Base-by-base conservation (phyloP, 2,113 vertebrate genomes). In the Forbesichthys agassizii region DNA sequence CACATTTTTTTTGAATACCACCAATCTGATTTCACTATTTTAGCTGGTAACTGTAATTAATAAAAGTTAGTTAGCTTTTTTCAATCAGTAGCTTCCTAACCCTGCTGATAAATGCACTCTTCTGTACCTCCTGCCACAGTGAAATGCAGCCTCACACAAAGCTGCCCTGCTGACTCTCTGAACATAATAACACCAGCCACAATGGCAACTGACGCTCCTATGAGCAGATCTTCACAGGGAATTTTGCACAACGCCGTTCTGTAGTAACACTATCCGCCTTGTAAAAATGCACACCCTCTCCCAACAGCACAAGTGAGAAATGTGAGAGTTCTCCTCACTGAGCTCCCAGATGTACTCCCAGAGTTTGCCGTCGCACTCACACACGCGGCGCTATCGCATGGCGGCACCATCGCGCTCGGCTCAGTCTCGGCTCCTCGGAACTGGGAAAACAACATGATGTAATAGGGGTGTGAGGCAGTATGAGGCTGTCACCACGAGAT, bases 191-290 rank as follows among this genome's bases (percentile, higher is more conserved):
- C 78, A 86, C 73, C 87, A 81, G 84, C 85, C 74, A 80, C 72
- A 82, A 82, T 76, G 68, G 52, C 42, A 61, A 80, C 83, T 70
- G 58, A 74, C 64, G 81, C 84, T 84, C 77, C 27, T 27, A 68
- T 78, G 84, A 86, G 63, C 74, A 67, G 67, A 84, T 88, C 88
- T 91, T 90, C 90, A 86, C 87, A 82, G 87, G 73, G 84, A 86
- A 84, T 88, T 88, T 85, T 86, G 80, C 82, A 78, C 84, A 87
- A 88, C 86, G 89, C 80, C 72, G 72, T 88, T 87, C 85, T 6
- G 77, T 69, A 77, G 89, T 90, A 92, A 92, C 84, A 90, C 85
- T 77, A 92, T 89, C 86, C 86, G 75, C 81, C 88, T 84, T 86
- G 80, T 86, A 77, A 85, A 87, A 89, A 88, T 80, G 85, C 87